Conservation (phyloP, 2,113 vertebrate species). For the Rhodinocichla rosea region DNA sequence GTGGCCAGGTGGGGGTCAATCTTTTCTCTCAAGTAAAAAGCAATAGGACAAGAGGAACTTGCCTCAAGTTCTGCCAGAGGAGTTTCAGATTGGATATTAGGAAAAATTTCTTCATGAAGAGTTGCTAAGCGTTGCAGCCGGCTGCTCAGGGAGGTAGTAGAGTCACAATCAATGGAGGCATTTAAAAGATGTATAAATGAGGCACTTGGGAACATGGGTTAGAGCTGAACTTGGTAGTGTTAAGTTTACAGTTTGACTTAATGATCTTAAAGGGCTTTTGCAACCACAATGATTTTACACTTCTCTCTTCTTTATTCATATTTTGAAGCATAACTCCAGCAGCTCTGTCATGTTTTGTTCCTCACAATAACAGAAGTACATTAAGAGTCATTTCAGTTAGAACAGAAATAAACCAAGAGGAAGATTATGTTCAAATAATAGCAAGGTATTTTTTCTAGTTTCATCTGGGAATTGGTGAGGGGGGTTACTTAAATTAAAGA, state of each 20-base stretch:
- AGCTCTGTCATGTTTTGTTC: neutral
- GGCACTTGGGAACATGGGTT: too few species aligned
- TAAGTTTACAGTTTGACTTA: neutral
- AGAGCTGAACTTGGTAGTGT: neutral
- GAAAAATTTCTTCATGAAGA: neutral
- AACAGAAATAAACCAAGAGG: neutral
- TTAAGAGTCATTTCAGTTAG: neutral
- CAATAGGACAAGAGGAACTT: neutral
- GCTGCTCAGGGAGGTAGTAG: neutral
- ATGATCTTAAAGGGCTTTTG: neutral
- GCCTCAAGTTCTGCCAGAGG: neutral
- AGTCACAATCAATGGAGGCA: neutral
- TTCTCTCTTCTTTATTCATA: neutral
- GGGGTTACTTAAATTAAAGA: neutral
- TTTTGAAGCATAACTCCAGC: neutral
- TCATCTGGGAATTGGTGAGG: neutral
- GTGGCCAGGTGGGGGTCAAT: accelerated
- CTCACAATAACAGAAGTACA: neutral
- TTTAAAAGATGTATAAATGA: accelerated
- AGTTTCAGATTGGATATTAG: neutral
- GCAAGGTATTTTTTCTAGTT: neutral
- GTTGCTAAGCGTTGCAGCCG: neutral
- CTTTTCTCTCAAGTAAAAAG: neutral
- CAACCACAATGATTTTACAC: neutral
- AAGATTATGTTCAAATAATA: neutral